phyloP scores from a whole-genome alignment of 2,113 vertebrate genomes.

The Glaucidium brasilianum region DNA sequence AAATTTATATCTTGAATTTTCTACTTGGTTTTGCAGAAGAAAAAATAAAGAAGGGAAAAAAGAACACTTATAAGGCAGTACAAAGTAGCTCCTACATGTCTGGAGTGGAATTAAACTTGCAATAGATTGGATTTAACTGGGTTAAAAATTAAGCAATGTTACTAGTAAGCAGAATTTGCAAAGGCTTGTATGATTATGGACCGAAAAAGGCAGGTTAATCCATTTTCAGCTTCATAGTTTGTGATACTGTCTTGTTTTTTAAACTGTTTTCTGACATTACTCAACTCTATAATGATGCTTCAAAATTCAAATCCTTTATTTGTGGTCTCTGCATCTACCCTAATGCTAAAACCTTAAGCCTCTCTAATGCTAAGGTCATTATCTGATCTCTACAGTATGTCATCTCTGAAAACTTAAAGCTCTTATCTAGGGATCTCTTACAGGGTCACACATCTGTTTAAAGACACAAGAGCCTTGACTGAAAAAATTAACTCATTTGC shows the following conservation, averaged over 20 bases:
- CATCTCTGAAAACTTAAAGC: not conserved
- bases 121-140: not conserved
- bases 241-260: not conserved
- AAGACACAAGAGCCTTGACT: not conserved
- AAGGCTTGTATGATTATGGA: not conserved
- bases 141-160: not conserved
- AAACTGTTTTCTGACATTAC: not conserved
- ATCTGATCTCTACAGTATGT: not conserved
- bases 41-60: not conserved
- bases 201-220: not conserved
- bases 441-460: not conserved
- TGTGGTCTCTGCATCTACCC: not conserved
- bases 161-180: not conserved
- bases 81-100: not conserved
- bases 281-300: not conserved
- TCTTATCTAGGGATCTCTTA: not conserved
- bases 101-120: not conserved
- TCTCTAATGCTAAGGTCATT: not conserved
- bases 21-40: not conserved
- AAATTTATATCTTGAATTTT: not conserved
- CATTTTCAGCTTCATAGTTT: not conserved
- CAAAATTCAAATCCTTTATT: not conserved
- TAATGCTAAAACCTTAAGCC: slow-evolving; percentile 8
- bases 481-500: not conserved
- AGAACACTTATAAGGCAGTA: not conserved